These are phyloP conservation scores for Drosophila hamatofila DNA, from an alignment of 2,888 invertebrate species.

Conservation along the genomic window DNA sequence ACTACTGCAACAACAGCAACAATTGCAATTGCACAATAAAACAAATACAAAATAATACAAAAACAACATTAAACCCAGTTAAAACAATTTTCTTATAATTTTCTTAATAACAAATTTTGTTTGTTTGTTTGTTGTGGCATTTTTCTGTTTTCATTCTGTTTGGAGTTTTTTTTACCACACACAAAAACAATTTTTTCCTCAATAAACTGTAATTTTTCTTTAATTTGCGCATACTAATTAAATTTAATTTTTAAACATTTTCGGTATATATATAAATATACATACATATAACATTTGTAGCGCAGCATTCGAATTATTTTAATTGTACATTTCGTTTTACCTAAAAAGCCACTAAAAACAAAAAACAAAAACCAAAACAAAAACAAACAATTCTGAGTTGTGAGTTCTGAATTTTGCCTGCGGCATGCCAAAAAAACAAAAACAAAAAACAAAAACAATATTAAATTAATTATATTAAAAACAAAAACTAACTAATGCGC, in stretches of 20 bases:
- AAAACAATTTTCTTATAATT: slow-evolving; percentile 7
- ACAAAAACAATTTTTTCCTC: neutral
- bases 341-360: slow-evolving; percentile 40
- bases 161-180: slow-evolving; percentile 4
- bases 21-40: slow-evolving; percentile 64
- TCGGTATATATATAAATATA: slow-evolving; percentile 17
- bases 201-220: slow-evolving; percentile 22
- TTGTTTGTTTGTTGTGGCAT: slow-evolving; percentile 48
- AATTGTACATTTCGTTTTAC: slow-evolving; percentile 39
- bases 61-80: slow-evolving; percentile 1
- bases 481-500: slow-evolving; percentile 12
- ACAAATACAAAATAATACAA: slow-evolving; percentile 8
- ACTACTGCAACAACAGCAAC: slow-evolving; percentile 54
- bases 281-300: slow-evolving; percentile 18
- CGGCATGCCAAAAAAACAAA: slow-evolving; percentile 58
- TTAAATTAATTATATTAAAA: slow-evolving; percentile 22
- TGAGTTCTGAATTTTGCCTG: slow-evolving; percentile 71
- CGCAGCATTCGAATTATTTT: slow-evolving; percentile 14
- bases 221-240: slow-evolving; percentile 39
- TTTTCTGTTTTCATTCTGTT: slow-evolving; percentile 19
- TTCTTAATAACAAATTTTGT: neutral
- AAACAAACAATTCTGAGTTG: slow-evolving; percentile 54
- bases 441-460: neutral
- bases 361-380: neutral
- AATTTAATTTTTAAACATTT: slow-evolving; percentile 15